Percentiles rank a stretch among this genome's conserved stretches.
Conservation (phyloP, 2,113 vertebrate genomes). For the Mionectes macconnelli region DNA sequence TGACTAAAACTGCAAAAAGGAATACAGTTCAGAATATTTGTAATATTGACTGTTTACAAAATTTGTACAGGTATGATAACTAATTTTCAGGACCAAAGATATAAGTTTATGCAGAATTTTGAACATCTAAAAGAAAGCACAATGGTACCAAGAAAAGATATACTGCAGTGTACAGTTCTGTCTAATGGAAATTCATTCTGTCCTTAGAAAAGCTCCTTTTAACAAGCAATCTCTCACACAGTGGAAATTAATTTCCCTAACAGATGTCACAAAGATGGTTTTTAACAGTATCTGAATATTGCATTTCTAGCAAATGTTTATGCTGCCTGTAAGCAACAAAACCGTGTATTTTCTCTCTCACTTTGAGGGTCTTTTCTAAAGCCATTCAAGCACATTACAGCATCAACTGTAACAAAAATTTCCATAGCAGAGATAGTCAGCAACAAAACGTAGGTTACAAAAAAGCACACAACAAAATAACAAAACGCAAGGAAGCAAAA, state of each 20-base stretch:
- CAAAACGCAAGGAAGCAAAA: constrained; percentile 6
- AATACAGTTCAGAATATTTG: neutral
- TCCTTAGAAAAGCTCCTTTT: neutral
- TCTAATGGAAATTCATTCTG: neutral
- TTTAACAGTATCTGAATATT: neutral
- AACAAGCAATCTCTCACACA: neutral
- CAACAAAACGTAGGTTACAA: neutral
- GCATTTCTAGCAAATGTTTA: neutral
- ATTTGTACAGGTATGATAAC: neutral
- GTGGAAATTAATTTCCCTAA: neutral
- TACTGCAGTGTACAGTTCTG: neutral
- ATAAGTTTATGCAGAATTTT: neutral
- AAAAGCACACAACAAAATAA: constrained; percentile 17
- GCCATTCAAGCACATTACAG: neutral
- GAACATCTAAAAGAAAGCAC: neutral
- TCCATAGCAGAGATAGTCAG: neutral
- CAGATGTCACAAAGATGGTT: neutral
- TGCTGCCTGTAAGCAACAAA: neutral
- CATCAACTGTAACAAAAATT: neutral
- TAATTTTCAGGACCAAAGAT: neutral
- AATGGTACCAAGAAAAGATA: neutral
- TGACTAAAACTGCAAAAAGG: neutral
- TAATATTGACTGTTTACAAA: neutral
- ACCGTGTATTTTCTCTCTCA: neutral
- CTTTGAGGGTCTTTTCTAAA: neutral